Conservation (phyloP, 2,888 invertebrate species). For the Alcis repandata region DNA sequence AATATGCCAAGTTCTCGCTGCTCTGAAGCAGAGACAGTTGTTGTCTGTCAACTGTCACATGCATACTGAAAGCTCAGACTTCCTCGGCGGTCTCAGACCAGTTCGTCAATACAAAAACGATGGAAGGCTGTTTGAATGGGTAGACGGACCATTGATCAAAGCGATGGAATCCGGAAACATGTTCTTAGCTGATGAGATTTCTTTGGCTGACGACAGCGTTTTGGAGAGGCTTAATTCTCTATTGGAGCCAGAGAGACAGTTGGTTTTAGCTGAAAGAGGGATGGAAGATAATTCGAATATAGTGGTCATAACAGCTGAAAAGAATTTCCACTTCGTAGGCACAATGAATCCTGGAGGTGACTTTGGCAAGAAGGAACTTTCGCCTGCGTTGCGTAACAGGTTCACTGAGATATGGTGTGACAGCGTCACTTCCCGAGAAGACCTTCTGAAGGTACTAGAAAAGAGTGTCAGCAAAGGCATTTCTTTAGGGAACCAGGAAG, state of each 20-base stretch:
- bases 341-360: constrained; percentile 99
- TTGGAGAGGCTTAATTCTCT: constrained; percentile 98
- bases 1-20: constrained; percentile 95
- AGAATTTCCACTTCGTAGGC: constrained; percentile 95
- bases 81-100: constrained; percentile 97
- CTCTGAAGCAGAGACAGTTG: constrained; percentile 88
- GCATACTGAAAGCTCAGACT: constrained; percentile 99
- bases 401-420: constrained; percentile 99
- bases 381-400: constrained; percentile 98
- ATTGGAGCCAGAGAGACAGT: constrained; percentile 95
- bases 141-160: constrained; percentile 97
- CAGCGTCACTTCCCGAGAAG: constrained; percentile 89
- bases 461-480: constrained; percentile 90
- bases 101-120: constrained; percentile 89
- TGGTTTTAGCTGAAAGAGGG: constrained; percentile 97
- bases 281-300: constrained; percentile 87
- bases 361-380: constrained; percentile 99
- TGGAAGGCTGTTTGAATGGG: constrained; percentile 96
- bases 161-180: constrained; percentile 96
- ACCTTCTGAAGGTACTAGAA: constrained; percentile 92
- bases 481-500: constrained; percentile 83
- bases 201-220: constrained; percentile 99
- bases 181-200: constrained; percentile 99
- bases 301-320: constrained; percentile 88
- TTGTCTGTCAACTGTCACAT: constrained; percentile 98